Conservation (phyloP, 2,797 vertebrate genomes). For the Lepidocolaptes lacrymiger region DNA sequence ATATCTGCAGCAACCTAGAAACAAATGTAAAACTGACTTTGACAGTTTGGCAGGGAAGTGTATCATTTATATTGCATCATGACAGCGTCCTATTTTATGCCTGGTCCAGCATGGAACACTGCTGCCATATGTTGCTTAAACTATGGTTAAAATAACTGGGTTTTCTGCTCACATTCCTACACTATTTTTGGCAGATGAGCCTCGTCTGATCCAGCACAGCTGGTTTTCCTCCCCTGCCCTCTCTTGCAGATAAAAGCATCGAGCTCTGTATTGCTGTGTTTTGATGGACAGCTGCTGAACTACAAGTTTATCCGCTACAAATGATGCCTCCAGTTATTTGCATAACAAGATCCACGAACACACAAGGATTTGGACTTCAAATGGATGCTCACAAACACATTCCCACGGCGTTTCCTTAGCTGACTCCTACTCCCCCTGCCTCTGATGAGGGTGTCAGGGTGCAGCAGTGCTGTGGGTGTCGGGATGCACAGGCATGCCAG, state of each 20-base stretch:
- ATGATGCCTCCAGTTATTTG: background rate
- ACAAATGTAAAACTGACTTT: slow-evolving; percentile 70
- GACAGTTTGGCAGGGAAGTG: slow-evolving; percentile 69
- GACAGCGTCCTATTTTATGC: slow-evolving; percentile 69
- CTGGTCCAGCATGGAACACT: slow-evolving; percentile 67
- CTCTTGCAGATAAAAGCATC: slow-evolving; percentile 15
- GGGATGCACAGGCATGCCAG: background rate
- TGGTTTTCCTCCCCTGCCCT: slow-evolving; percentile 38
- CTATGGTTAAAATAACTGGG: slow-evolving; percentile 73
- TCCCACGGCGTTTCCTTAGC: background rate
- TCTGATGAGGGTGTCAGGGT: background rate
- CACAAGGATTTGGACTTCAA: background rate
- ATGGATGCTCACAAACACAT: background rate
- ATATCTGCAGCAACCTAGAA: slow-evolving; percentile 74
- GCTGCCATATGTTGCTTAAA: slow-evolving; percentile 72
- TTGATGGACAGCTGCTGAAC: slow-evolving; percentile 45
- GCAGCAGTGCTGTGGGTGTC: background rate
- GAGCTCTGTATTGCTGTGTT: background rate
- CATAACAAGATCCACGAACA: background rate
- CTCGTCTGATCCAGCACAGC: slow-evolving; percentile 28
- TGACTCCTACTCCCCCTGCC: background rate
- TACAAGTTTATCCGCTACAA: background rate
- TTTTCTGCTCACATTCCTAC: slow-evolving; percentile 67
- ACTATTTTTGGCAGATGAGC: slow-evolving; percentile 46
- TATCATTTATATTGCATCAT: slow-evolving; percentile 73